A percentile compares a stretch with the other conserved stretches of the same genome.
Evolutionary conservation across 2,888 invertebrate species (phyloP).

Genomic region (Lathronympha strigana): DNA sequence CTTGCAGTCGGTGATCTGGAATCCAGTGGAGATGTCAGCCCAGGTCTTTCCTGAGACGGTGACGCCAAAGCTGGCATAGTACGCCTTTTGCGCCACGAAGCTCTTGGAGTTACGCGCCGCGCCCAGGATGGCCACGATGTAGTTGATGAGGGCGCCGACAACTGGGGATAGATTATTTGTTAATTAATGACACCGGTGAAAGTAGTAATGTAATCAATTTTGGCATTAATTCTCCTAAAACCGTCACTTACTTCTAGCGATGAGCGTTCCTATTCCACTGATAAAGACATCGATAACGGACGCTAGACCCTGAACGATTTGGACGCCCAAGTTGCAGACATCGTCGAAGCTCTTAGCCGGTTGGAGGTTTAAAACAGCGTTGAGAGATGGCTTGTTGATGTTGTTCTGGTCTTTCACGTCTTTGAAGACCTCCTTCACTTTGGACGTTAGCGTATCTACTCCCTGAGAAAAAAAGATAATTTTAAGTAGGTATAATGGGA

Average conservation of each 20-base stretch:
- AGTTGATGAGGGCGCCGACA: slow-evolving; percentile 7
- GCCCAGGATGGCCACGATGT: slow-evolving; percentile 13
- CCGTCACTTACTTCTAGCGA: slow-evolving; percentile 15
- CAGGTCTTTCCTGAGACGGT: not conserved
- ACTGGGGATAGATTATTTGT: too few species aligned
- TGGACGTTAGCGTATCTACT: not conserved
- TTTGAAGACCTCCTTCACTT: slow-evolving; percentile 3
- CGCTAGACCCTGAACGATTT: slow-evolving; percentile 2
- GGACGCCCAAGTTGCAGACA: not conserved
- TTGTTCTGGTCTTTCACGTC: not conserved
- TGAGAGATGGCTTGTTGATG: not conserved
- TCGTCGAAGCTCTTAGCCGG: not conserved
- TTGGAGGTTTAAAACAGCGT: slow-evolving; percentile 1
- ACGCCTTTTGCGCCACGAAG: slow-evolving; percentile 22
- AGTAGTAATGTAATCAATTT: too few species aligned
- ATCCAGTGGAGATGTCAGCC: not conserved
- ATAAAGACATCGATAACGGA: not conserved
- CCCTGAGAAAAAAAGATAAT: too few species aligned
- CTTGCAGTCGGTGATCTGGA: slow-evolving; percentile 1
- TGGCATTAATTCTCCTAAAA: too few species aligned
- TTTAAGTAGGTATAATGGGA: too few species aligned
- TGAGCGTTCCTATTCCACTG: slow-evolving; percentile 11
- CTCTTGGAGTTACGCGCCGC: slow-evolving; percentile 14
- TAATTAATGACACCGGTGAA: too few species aligned
- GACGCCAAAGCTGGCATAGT: slow-evolving; percentile 9